Evolutionary conservation across 1,140 invertebrate species (phyloP).

Genomic region (Lysiphlebus fabarum): DNA sequence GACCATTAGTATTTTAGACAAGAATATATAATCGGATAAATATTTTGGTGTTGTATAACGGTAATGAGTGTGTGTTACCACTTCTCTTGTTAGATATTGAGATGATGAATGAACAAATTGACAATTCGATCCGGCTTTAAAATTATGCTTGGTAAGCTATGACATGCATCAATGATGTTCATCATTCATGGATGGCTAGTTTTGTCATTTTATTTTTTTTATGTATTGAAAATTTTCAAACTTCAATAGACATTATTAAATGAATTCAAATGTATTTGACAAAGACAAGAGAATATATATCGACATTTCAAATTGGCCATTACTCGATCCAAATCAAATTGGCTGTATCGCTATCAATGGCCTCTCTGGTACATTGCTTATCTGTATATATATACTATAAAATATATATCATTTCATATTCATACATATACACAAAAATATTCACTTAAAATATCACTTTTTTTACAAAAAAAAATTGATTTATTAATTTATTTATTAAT

Average conservation of each 20-base stretch:
- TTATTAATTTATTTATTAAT: too few relatives aligned
- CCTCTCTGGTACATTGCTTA: slow-evolving; percentile 2
- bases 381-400: neutral
- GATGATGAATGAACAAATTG: slow-evolving; percentile 31
- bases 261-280: slow-evolving; percentile 26
- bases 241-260: neutral
- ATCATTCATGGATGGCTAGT: slow-evolving; percentile 24
- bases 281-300: slow-evolving; percentile 19
- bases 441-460: too few relatives aligned
- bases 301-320: slow-evolving; percentile 37
- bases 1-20: too few relatives aligned
- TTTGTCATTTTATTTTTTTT: neutral
- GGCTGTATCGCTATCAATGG: slow-evolving; percentile 32
- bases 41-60: neutral
- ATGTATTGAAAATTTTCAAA: neutral
- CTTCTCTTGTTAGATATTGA: slow-evolving; percentile 15
- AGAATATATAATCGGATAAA: too few relatives aligned
- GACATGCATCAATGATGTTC: slow-evolving; percentile 6
- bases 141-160: slow-evolving; percentile 29
- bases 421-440: too few relatives aligned
- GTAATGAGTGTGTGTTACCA: slow-evolving; percentile 22
- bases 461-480: too few relatives aligned
- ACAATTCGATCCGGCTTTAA: slow-evolving; percentile 30
- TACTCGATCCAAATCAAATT: slow-evolving; percentile 39
- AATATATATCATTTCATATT: too few relatives aligned